phyloP scores from a whole-genome alignment of 2,113 vertebrate genomes.

The Psammodynastes pulverulentus region DNA sequence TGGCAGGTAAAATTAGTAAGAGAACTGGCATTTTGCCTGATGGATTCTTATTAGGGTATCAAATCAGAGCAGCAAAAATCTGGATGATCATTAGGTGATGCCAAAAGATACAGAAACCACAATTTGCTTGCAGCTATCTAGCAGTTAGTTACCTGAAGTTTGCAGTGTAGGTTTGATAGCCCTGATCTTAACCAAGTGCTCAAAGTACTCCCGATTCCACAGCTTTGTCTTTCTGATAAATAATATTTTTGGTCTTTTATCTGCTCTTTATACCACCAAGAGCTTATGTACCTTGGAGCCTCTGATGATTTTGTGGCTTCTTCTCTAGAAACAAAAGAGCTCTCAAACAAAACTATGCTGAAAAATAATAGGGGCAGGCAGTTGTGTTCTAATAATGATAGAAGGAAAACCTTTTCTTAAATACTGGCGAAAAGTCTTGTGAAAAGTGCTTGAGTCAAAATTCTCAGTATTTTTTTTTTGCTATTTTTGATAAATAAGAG shows the following conservation, averaged over 20 bases:
- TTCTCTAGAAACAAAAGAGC: neutral
- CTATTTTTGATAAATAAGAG: neutral
- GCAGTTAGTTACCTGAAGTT: neutral
- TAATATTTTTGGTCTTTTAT: neutral
- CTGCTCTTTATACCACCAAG: neutral
- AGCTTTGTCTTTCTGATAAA: neutral
- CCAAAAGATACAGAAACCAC: neutral
- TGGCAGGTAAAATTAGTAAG: neutral
- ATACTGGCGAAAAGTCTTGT: neutral
- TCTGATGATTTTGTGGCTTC: neutral
- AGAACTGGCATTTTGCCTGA: neutral
- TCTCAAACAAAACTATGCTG: neutral
- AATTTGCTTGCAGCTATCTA: neutral
- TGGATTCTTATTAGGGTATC: neutral
- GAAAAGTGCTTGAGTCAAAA: neutral
- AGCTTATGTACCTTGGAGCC: neutral
- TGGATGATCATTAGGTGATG: neutral
- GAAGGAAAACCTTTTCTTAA: neutral
- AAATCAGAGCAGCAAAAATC: neutral
- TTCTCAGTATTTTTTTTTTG: no score
- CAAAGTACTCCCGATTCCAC: neutral
- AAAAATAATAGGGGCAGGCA: neutral
- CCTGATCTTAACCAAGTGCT: neutral
- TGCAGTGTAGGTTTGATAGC: neutral
- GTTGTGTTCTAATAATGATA: neutral